A percentile compares a stretch with the other conserved stretches of the same genome.
These are phyloP conservation scores for Sandelia bainsii DNA, from an alignment of 2,797 vertebrate genomes.

Conservation along the genomic window DNA sequence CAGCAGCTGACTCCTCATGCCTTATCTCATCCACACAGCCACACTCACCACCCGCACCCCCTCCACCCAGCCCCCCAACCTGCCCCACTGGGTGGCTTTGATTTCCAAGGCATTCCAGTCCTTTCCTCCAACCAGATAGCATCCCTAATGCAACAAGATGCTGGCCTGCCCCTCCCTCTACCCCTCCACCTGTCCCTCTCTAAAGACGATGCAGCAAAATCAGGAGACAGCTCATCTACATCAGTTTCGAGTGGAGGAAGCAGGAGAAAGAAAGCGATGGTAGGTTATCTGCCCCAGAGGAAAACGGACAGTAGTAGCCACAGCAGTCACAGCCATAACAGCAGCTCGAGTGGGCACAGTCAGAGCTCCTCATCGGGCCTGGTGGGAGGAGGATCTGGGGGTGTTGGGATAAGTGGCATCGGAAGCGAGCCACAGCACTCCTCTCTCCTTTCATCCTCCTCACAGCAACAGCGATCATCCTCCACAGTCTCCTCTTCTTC, in stretches of 20 bases:
- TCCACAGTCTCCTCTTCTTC: conserved; percentile 84
- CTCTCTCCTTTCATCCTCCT: conserved; percentile 81
- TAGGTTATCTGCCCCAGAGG: conserved; percentile 87
- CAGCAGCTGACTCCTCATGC: conserved; percentile 85
- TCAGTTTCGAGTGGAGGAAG: conserved; percentile 76
- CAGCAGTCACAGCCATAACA: conserved; percentile 70
- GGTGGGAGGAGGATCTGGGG: conserved; percentile 80
- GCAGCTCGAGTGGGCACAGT: conserved; percentile 80
- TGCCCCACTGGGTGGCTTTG: conserved; percentile 83
- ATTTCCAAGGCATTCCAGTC: conserved; percentile 88
- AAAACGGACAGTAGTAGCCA: conserved; percentile 77
- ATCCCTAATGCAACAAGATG: conserved; percentile 87
- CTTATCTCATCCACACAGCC: conserved; percentile 86
- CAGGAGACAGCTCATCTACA: conserved; percentile 66
- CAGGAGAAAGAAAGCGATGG: conserved; percentile 88
- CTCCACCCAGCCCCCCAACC: conserved; percentile 87
- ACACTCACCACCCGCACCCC: conserved; percentile 86
- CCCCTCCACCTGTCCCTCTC: conserved; percentile 86
- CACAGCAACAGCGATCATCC: conserved; percentile 82
- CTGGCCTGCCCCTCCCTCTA: conserved; percentile 85
- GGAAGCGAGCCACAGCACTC: conserved; percentile 80
- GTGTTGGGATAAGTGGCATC: conserved; percentile 79
- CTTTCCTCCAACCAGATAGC: conserved; percentile 88
- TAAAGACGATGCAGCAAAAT: conserved; percentile 82
- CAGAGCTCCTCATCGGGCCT: conserved; percentile 82